Base-by-base conservation (phyloP, 2,888 invertebrate species). In the Drosophila peninsularis region DNA sequence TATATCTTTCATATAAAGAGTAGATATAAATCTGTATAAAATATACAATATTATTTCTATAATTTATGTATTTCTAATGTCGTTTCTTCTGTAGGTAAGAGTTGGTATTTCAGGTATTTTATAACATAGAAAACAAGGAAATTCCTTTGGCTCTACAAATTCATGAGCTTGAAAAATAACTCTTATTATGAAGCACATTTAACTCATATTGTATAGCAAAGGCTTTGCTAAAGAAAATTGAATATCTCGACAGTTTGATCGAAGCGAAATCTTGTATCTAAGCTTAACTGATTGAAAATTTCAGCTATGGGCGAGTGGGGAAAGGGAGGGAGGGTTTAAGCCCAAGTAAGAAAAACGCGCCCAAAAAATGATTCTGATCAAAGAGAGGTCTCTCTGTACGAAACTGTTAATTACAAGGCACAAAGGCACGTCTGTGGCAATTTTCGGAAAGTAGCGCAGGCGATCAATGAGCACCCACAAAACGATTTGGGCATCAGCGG, bases 391-490 rank as follows among this genome's bases (percentile, higher is more conserved):
- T 78, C 76, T 71, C 71, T 55, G 79, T 62, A 68, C 65, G 68
- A 83, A 80, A 84, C 83, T 84, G 83, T 84, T 84, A 84, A 84
- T 84, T 84, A 88, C 89, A 83, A 88, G 80, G 76, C 78, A 82
- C 52, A 66, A 53, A 84, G 80, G 87, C 83, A 88, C 80, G 89
- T 86, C 89, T 72, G 47, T 67, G 71, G 89, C 83, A 84, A 84
- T 84, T 84, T 84, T 82, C 87, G 36, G 88, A 83, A 88, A 83
- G 82, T 82, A 82, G 82, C 83, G 67, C 83, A 88, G 72, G 68
- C 88, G 88, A 88, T 85, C 82, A 88, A 82, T 88, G 88, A 74
- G 88, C 80, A 73, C 58, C 66, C 75, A 85, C 77, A 80, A 86
- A 86, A 61, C 85, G 80, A 82, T 82, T 82, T 82, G 71, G 61